Evolutionary conservation across 1,140 invertebrate genomes (phyloP).

Genomic region (Lutraria rhynchaena): DNA sequence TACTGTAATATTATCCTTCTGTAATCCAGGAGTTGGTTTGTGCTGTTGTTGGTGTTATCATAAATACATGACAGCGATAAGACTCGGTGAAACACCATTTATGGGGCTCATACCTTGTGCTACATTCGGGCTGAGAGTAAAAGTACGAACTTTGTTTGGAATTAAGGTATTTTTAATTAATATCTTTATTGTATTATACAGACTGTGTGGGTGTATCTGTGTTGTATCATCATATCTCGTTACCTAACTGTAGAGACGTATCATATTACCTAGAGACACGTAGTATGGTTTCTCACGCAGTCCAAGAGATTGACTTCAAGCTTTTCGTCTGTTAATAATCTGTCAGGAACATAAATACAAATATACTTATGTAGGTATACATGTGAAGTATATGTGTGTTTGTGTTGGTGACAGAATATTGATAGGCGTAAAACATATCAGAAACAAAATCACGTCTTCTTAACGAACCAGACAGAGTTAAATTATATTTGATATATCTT

Average conservation of each 20-base stretch:
- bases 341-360: too few relatives aligned
- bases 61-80: slow-evolving; percentile 65
- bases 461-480: too few relatives aligned
- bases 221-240: background rate
- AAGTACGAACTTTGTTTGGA: slow-evolving; percentile 68
- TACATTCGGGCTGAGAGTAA: slow-evolving; percentile 69
- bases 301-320: background rate
- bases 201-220: background rate
- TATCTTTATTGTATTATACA: background rate
- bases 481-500: too few relatives aligned
- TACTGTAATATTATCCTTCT: too few relatives aligned
- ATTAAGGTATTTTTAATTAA: slow-evolving; percentile 65
- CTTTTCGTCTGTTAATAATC: too few relatives aligned
- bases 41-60: slow-evolving; percentile 71
- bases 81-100: slow-evolving; percentile 72
- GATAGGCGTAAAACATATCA: too few relatives aligned
- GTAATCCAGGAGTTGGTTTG: slow-evolving; percentile 57
- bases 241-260: background rate
- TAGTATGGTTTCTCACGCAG: background rate
- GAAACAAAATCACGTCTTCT: too few relatives aligned
- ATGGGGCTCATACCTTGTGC: slow-evolving; percentile 72
- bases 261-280: background rate
- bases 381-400: too few relatives aligned
- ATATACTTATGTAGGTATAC: too few relatives aligned
- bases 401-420: too few relatives aligned